Evolutionary conservation across 2,888 invertebrate genomes (phyloP).

Genomic region (Eristalis tenax): DNA sequence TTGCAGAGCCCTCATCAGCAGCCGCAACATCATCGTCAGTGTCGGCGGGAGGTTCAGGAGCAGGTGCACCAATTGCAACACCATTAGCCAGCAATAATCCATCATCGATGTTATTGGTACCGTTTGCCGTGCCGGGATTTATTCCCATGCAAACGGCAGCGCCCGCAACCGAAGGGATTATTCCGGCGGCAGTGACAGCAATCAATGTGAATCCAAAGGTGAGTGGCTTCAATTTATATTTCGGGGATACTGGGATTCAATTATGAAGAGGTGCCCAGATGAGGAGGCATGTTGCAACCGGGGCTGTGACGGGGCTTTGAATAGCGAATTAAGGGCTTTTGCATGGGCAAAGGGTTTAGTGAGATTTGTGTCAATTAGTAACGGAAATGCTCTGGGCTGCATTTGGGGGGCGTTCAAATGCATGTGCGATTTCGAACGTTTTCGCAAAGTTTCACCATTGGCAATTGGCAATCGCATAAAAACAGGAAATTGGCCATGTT

Average conservation of each 20-base stretch:
- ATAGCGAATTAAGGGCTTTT: neutral
- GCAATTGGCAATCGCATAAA: too few species aligned
- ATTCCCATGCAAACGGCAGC: constrained; percentile 72
- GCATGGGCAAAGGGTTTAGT: neutral
- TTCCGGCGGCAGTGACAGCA: constrained; percentile 74
- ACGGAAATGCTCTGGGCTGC: neutral
- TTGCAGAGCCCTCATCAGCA: constrained; percentile 51
- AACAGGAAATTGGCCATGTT: too few species aligned
- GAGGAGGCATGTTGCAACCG: neutral
- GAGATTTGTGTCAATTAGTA: neutral
- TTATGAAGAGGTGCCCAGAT: neutral
- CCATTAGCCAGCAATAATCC: constrained; percentile 72
- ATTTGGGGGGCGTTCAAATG: neutral
- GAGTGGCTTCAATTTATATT: constrained; percentile 72
- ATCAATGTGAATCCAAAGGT: constrained; percentile 77
- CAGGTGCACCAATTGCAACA: constrained; percentile 61
- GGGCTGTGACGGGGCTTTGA: neutral
- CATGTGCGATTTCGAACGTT: too few species aligned
- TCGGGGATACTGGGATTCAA: constrained; percentile 20
- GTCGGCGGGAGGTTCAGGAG: constrained; percentile 59
- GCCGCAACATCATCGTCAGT: constrained; percentile 53
- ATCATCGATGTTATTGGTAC: constrained; percentile 76
- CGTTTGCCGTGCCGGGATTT: constrained; percentile 76
- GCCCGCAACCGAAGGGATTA: constrained; percentile 69
- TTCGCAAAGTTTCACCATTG: too few species aligned